These are phyloP conservation scores for Ypsolopha sequella DNA, from an alignment of 2,888 invertebrate genomes.

Conservation along the genomic window DNA sequence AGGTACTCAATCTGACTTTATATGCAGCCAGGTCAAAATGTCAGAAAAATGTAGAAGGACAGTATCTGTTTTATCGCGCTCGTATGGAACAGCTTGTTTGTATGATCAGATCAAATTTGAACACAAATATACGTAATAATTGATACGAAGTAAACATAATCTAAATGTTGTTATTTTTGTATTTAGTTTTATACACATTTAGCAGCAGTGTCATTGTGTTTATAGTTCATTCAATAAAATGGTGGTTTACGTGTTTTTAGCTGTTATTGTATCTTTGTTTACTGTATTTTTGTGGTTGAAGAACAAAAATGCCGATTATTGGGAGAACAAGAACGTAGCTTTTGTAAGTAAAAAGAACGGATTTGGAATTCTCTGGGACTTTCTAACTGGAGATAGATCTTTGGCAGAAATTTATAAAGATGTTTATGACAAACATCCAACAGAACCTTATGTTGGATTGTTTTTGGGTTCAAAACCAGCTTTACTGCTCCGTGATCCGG, in stretches of 20 bases:
- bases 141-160: too few species aligned
- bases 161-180: too few species aligned
- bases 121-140: too few species aligned
- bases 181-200: too few species aligned
- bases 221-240: neutral
- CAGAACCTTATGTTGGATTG: constrained; percentile 26
- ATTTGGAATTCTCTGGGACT: constrained; percentile 20
- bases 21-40: too few species aligned
- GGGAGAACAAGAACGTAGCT: constrained; percentile 32
- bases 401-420: constrained; percentile 32
- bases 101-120: too few species aligned
- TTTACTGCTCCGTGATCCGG: constrained; percentile 30
- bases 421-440: constrained; percentile 27
- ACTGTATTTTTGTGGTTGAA: neutral
- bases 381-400: constrained; percentile 26
- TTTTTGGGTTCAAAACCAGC: constrained; percentile 25
- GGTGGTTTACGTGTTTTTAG: neutral
- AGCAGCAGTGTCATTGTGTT: neutral
- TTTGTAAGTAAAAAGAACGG: constrained; percentile 19
- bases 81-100: too few species aligned
- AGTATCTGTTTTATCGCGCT: too few species aligned
- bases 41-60: too few species aligned
- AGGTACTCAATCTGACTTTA: too few species aligned
- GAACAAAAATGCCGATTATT: constrained; percentile 23
- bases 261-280: neutral